Conservation (phyloP, 2,797 vertebrate species). For the Anniella stebbinsi region DNA sequence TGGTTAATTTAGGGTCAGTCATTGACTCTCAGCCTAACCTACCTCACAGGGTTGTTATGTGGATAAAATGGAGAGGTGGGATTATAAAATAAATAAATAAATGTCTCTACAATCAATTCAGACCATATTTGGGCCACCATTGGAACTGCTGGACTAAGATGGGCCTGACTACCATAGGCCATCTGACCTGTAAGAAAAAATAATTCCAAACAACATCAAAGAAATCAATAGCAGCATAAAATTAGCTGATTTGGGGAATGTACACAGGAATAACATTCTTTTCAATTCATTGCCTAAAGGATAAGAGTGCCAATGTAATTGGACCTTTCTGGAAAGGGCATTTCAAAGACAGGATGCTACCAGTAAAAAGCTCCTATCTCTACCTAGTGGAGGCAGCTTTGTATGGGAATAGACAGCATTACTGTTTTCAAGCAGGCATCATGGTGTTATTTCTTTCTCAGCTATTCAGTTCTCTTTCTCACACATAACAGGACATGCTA, state of each 20-base stretch:
- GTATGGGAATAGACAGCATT: not conserved
- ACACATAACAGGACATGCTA: not conserved
- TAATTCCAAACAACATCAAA: not conserved
- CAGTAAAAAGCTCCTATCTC: no score
- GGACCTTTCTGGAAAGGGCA: not conserved
- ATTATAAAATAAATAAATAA: no score
- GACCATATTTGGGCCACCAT: no score
- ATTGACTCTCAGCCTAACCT: not conserved
- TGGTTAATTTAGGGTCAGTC: not conserved
- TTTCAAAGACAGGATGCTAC: not conserved
- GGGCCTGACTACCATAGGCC: no score
- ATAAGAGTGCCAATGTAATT: not conserved
- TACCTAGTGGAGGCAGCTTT: not conserved
- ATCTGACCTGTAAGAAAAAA: not conserved
- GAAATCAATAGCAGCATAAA: not conserved
- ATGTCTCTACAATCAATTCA: no score
- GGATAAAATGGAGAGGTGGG: no score
- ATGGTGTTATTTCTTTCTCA: not conserved
- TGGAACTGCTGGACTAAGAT: no score
- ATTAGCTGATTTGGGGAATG: not conserved
- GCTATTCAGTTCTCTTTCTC: not conserved
- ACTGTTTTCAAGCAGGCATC: not conserved
- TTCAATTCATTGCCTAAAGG: not conserved
- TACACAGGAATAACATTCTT: not conserved
- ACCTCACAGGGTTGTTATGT: not conserved